Conservation (phyloP, 2,888 invertebrate genomes). For the Balanococcus diminutus region DNA sequence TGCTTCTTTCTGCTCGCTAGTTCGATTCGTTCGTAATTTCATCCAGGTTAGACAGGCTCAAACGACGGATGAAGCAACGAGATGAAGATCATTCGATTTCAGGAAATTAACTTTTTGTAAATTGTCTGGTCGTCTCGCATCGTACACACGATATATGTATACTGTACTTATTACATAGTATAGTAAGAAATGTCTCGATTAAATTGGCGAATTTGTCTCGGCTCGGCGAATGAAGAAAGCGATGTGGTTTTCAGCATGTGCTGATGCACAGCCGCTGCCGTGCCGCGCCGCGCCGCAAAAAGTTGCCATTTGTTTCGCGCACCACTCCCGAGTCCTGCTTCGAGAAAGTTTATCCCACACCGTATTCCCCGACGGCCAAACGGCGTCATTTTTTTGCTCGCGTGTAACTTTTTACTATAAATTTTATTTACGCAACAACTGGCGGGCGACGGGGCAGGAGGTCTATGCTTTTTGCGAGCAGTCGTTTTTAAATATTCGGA, state of each 20-base stretch:
- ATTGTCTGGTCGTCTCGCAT: not conserved
- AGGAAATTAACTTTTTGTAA: constrained; percentile 17
- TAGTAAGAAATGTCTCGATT: not conserved
- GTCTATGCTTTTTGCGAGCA: not conserved
- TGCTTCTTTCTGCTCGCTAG: not conserved
- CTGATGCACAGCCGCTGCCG: not conserved
- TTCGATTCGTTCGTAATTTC: not conserved
- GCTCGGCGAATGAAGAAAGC: not conserved
- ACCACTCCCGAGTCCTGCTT: not conserved
- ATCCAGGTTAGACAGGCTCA: too few relatives aligned
- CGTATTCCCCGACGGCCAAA: not conserved
- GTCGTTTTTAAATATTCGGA: not conserved
- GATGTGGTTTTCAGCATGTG: not conserved
- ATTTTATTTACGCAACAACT: not conserved
- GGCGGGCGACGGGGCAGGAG: not conserved
- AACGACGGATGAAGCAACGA: not conserved
- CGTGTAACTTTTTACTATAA: not conserved
- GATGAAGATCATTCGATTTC: not conserved
- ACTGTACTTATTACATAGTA: too few relatives aligned
- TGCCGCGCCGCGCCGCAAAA: not conserved
- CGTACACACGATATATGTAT: not conserved
- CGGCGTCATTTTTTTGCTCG: constrained; percentile 5
- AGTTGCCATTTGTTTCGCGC: not conserved
- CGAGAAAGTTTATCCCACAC: not conserved
- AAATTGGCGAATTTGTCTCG: not conserved